A percentile compares a stretch with the other conserved stretches of the same genome.
phyloP scores from a whole-genome alignment of 2,797 vertebrate genomes.

The Spinus pinus region DNA sequence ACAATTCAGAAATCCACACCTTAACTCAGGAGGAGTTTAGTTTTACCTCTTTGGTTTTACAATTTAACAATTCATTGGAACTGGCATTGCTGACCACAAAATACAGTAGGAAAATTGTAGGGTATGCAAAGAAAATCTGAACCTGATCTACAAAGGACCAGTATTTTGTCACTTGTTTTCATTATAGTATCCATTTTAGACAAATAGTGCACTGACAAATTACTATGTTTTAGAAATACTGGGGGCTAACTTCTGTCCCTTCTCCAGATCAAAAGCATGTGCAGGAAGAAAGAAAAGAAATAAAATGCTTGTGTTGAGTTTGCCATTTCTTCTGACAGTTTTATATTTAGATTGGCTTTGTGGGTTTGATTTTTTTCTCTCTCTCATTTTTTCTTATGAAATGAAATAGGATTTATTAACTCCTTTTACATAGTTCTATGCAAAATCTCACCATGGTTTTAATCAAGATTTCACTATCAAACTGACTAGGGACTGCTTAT shows the following conservation, averaged over 20 bases:
- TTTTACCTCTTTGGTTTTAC: not conserved
- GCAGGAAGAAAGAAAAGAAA: not conserved
- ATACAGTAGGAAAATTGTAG: not conserved
- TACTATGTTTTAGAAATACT: not conserved
- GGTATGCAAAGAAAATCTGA: not conserved
- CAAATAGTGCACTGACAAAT: conserved; percentile 19
- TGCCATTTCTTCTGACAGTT: not conserved
- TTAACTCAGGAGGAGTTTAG: not conserved
- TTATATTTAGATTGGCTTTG: not conserved
- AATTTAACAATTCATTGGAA: conserved; percentile 5
- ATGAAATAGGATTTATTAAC: not conserved
- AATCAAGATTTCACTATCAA: not conserved
- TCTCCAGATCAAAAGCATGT: conserved; percentile 19
- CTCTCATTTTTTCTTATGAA: not conserved
- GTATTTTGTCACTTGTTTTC: conserved; percentile 29
- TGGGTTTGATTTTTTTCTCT: not conserved
- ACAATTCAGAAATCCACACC: not conserved
- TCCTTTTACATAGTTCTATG: not conserved
- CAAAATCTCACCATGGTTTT: not conserved
- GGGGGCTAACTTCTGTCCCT: not conserved
- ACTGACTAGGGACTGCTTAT: not conserved
- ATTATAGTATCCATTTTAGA: not conserved
- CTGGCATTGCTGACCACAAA: not conserved
- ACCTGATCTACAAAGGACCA: not conserved
- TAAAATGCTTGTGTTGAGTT: not conserved